A percentile compares a stretch with the other conserved stretches of the same genome.
These are phyloP conservation scores for Meteorus cinctellus DNA, from an alignment of 2,888 invertebrate species.

Conservation along the genomic window DNA sequence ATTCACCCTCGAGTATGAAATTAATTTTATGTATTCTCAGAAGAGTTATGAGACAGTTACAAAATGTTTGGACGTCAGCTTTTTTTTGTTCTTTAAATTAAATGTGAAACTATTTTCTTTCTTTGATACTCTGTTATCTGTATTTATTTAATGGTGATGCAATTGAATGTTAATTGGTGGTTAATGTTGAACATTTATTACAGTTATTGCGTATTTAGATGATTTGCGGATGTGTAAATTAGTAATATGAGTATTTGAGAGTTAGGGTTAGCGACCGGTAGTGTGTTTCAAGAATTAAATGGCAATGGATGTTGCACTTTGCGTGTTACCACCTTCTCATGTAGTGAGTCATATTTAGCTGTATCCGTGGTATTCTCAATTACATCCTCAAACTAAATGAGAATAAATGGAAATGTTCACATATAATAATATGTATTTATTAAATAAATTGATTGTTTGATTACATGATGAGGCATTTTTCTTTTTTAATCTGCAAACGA, in stretches of 20 bases:
- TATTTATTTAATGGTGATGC: too few species aligned
- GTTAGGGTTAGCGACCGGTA: slow-evolving; percentile 10
- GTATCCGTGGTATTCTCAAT: slow-evolving; percentile 31
- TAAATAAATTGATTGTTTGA: too few species aligned
- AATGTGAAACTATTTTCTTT: neutral
- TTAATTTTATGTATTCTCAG: neutral
- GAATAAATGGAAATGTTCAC: too few species aligned
- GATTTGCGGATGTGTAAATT: neutral
- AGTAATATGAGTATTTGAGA: neutral
- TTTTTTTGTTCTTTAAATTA: too few species aligned
- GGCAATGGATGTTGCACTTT: slow-evolving; percentile 39
- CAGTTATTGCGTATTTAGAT: neutral
- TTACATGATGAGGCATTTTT: too few species aligned
- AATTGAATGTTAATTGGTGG: too few species aligned
- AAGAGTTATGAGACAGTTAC: neutral
- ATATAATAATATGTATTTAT: too few species aligned
- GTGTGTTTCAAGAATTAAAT: slow-evolving; percentile 2
- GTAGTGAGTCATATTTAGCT: slow-evolving; percentile 49
- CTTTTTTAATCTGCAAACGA: too few species aligned
- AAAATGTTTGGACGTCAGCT: too few species aligned
- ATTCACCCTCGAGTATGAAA: neutral
- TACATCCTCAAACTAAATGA: slow-evolving; percentile 17
- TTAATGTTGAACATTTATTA: neutral
- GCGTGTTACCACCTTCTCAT: slow-evolving; percentile 11
- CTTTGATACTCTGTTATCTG: neutral